These are phyloP conservation scores for Caranx ignobilis DNA, from an alignment of 2,113 vertebrate genomes.

Conservation along the genomic window DNA sequence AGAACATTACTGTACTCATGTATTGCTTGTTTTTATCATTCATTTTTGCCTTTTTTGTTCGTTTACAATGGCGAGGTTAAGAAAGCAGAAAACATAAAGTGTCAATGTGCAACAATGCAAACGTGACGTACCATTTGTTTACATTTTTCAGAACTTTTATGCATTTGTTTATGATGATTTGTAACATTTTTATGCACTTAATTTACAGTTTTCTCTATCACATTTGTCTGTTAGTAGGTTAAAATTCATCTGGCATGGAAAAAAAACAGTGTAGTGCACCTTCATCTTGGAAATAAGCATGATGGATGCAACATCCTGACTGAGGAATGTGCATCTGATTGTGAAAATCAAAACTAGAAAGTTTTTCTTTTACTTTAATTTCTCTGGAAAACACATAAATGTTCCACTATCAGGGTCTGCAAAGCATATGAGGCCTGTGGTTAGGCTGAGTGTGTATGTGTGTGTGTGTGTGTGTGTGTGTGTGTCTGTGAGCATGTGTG, in stretches of 20 bases:
- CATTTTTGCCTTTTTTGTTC: neutral
- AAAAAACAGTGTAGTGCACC: slow-evolving; percentile 18
- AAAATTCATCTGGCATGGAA: slow-evolving; percentile 19
- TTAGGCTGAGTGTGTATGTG: slow-evolving; percentile 30
- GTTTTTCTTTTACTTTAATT: slow-evolving; percentile 2
- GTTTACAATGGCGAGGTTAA: slow-evolving; percentile 8
- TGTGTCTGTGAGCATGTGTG: slow-evolving; percentile 1
- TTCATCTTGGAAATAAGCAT: slow-evolving; percentile 23
- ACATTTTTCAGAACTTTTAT: slow-evolving; percentile 15
- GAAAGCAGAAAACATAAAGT: slow-evolving; percentile 15
- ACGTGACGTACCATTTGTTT: slow-evolving; percentile 31
- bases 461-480: slow-evolving; percentile 4
- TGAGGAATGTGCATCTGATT: slow-evolving; percentile 54
- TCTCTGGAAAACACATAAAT: slow-evolving; percentile 51
- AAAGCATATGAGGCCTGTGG: slow-evolving; percentile 63
- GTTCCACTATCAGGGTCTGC: slow-evolving; percentile 73
- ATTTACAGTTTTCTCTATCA: slow-evolving; percentile 14
- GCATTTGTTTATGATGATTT: neutral
- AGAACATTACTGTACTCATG: slow-evolving; percentile 62
- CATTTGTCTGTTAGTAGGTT: slow-evolving; percentile 17
- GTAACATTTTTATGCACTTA: neutral
- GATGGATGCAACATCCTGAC: slow-evolving; percentile 41
- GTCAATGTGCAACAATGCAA: slow-evolving; percentile 34
- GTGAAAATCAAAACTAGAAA: slow-evolving; percentile 30
- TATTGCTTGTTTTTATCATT: neutral